A percentile compares a stretch with the other conserved stretches of the same genome.
Evolutionary conservation across 2,113 vertebrate species (phyloP).

Genomic region (Nipponia nippon): DNA sequence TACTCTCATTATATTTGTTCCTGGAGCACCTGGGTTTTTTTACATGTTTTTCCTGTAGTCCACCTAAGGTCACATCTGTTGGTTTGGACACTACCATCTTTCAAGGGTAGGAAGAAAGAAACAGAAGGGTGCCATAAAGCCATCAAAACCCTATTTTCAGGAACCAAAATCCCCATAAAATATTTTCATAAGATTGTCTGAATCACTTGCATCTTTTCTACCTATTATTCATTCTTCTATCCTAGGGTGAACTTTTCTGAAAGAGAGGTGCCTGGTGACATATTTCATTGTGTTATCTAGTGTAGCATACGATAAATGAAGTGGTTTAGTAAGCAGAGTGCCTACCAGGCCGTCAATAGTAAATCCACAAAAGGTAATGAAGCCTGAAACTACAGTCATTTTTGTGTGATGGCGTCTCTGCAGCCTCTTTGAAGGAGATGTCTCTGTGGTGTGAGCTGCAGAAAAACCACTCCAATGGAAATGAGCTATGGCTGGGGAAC

Average conservation of each 20-base stretch:
- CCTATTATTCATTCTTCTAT: neutral
- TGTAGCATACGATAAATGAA: neutral
- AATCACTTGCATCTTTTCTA: neutral
- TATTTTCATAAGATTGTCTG: neutral
- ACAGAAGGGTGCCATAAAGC: neutral
- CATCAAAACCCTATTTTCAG: neutral
- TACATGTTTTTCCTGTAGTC: neutral
- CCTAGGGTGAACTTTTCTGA: neutral
- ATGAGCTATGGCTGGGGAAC: neutral
- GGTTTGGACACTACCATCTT: neutral
- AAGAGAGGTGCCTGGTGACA: neutral
- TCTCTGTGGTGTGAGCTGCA: neutral
- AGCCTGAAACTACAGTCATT: neutral
- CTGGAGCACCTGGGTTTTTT: neutral
- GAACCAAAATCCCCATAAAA: neutral
- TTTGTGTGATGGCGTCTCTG: neutral
- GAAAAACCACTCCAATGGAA: neutral
- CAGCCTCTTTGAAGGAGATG: neutral
- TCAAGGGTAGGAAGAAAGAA: neutral
- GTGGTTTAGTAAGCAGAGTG: neutral
- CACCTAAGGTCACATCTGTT: neutral
- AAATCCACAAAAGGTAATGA: conserved; percentile 24
- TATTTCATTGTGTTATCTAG: neutral
- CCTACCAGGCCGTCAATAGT: neutral
- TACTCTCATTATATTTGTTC: neutral